Evolutionary conservation across 2,113 vertebrate genomes (phyloP), one percentile per base, ranked within the genome.

Genomic region (Siphamia tubifer): DNA sequence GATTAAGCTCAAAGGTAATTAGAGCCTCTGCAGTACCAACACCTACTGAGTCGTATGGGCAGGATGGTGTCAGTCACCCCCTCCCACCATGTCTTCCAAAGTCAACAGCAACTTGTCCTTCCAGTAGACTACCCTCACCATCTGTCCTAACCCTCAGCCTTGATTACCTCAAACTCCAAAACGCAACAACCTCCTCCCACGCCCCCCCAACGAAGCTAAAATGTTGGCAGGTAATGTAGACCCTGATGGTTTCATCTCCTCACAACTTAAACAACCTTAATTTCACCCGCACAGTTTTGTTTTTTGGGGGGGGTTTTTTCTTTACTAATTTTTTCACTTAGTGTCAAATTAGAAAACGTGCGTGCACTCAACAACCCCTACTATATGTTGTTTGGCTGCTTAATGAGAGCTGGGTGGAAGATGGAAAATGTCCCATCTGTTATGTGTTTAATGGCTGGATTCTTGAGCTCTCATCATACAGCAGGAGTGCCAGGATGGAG

Each of bases 1-100:
- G 85, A 86, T 89, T 87, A 84, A 58, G 32, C 54, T 57, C 42
- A 52, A 66, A 74, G 81, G 61, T 86, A 87, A 89, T 90, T 83
- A 86, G 79, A 45, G 45, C 67, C 64, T 62, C 45, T 68, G 81
- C 78, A 58, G 71, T 83, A 90, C 87, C 72, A 71, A 84, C 77
- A 79, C 82, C 84, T 76, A 73, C 74, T 38, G 79, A 87, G 74
- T 85, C 75, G 56, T 70, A 48, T 54, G 62, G 76, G 62, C 45
- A 31, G 47, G 65, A 40, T 45, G 17, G 68, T 74, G 77, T 81
- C 83, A 79, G 49, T 77, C 80, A 81, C 71, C 64, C 24, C 69
- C 81, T 48, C 68, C 80, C 77, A 77, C 70, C 57, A 61, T 31
- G 39, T 43, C 44, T 79, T 31, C 64, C 48, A 70, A 74, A 82